Evolutionary conservation across 2,797 vertebrate species (phyloP), one percentile per base, ranked within the genome.

Genomic region (Percopsis omiscomaycus): DNA sequence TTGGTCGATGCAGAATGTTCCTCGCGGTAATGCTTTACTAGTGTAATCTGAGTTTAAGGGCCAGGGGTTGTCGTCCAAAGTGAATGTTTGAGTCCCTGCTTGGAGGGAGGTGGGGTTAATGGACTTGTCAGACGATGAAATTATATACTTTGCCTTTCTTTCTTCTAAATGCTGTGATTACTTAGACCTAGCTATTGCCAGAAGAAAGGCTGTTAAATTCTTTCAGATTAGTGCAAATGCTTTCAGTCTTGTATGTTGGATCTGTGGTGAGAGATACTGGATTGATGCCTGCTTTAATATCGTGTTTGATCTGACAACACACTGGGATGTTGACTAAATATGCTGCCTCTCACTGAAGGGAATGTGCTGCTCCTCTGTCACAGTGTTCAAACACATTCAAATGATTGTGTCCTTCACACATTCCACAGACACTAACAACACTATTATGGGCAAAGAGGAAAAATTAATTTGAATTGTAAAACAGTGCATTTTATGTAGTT

Each of bases 1-100:
- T 91, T 88, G 86, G 76, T 75, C 82, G 1, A 71, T 73, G 73
- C 84, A 77, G 59, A 87, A 73, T 74, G 80, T 86, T 85, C 81
- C 65, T 75, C 44, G n/a, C 67, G 58, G 73, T 77, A 84, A 86
- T 66, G 73, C 79, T 84, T 80, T 80, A 77, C 73, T 71, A 73
- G 61, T 81, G 74, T 86, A 85, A 84, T 86, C 79, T 78, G 74
- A 84, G 82, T 84, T 83, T 73, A 73, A 77, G 55, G 77, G 57
- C 60, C 79, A 80, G 73, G 66, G 77, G 77, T 78, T 73, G 71
- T 47, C 44, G 27, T 77, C 79, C 64, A 66, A 70, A 72, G 60
- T 55, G 64, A 77, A 59, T 68, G 66, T 75, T 76, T 70, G 32
- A 64, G 63, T 71, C 16, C 3, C 50, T 63, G 51, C 53, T 42